Evolutionary conservation across 92 coral and sea anemone species (phyloP), one percentile per base, ranked within the genome.

Genomic region (Heliopora coerulea): DNA sequence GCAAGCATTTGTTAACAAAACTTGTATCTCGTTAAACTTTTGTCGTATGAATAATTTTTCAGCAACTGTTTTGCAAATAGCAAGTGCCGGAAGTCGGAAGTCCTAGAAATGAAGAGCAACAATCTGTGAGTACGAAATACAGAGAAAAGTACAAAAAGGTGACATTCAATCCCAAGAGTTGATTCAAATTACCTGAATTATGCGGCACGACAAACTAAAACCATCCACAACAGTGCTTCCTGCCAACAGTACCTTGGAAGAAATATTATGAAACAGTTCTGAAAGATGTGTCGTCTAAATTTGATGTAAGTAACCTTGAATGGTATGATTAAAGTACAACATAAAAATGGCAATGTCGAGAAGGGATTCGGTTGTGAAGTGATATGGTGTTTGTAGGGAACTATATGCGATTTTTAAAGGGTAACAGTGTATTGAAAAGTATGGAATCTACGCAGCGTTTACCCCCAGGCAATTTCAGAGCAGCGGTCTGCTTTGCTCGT

Each of bases 21-120:
- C 89, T 72, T 88, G 96, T 56, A 95, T 86, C 72, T 90, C 96
- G 18, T 57, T 62, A 64, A 80, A 95, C 73, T 87, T 90, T 79
- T 95, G 91, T 82, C 88, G 95, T 6, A 88, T 86, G 32, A 91
- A 96, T 79, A 95, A 65, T 30, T 79, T 84, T 19, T 96, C 95
- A 14, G 95, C 99, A 31, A 91, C 86, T 52, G 83, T 89, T 72
- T 87, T 90, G 63, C 88, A 95, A 62, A 90, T 89, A 44, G 88
- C 87, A 0, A 83, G 75, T 0, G 96, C 89, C 0, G 99, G 99
- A 14, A 92, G 84, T 66, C 91, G 88, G 76, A 77, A 92, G 79
- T 92, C 97, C 97, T 92, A 68, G 40, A 37, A 59, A 13, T 46
- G 41, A 58, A 15, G n/a, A 15, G 42, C 7, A 28, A 29, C 28